phyloP scores from a whole-genome alignment of 2,888 invertebrate genomes.

The Machimus rusticus region DNA sequence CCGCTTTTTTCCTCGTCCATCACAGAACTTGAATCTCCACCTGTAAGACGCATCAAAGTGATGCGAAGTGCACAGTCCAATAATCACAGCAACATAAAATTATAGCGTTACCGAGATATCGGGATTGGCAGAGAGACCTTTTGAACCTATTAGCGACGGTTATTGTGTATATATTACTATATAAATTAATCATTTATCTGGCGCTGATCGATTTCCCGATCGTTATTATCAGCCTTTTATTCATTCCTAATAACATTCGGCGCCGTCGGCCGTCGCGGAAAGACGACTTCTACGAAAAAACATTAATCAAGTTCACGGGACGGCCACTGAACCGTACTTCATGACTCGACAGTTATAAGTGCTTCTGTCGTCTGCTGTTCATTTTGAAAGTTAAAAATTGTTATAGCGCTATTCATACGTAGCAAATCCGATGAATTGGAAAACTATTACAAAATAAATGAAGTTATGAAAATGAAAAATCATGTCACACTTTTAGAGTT shows the following conservation, averaged over 20 bases:
- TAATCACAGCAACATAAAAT: background rate
- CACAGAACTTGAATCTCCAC: background rate
- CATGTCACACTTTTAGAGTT: background rate
- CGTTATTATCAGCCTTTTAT: background rate
- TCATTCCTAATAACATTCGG: background rate
- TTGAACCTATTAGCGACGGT: background rate
- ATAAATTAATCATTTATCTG: conserved; percentile 1
- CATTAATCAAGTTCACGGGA: background rate
- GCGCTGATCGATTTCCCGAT: background rate
- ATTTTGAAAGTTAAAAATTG: background rate
- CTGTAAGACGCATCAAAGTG: background rate
- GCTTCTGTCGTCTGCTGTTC: background rate
- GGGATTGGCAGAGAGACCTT: background rate
- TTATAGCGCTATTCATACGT: background rate
- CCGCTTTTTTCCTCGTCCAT: background rate
- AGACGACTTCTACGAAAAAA: background rate
- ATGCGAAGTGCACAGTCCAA: background rate
- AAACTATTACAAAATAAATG: background rate
- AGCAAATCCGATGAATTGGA: background rate
- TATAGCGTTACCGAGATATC: background rate
- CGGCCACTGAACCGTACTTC: background rate
- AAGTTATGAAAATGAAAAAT: background rate
- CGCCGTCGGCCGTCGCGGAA: background rate
- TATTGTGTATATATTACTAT: background rate
- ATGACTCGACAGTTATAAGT: background rate